Evolutionary conservation across 2,888 invertebrate genomes (phyloP).

Genomic region (Brachynemurus nebulosus): DNA sequence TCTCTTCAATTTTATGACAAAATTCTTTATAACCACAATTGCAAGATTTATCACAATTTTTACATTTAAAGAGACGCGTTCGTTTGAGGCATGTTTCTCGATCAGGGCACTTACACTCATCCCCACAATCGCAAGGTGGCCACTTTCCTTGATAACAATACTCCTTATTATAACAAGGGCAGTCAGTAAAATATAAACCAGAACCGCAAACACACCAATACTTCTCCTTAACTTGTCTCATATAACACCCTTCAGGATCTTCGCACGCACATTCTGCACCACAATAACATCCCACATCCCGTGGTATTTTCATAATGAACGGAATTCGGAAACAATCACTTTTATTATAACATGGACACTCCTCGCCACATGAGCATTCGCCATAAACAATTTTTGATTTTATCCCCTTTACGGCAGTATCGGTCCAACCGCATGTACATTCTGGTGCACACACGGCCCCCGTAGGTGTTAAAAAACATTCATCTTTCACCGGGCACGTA

Average conservation of each 20-base stretch:
- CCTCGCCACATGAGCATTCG: neutral
- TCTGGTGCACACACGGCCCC: neutral
- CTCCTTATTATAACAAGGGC: slow-evolving; percentile 1
- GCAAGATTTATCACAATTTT: neutral
- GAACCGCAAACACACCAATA: slow-evolving; percentile 1
- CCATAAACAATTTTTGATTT: neutral
- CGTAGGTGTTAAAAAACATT: neutral
- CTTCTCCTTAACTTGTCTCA: neutral
- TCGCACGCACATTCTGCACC: neutral
- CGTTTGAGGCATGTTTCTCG: neutral
- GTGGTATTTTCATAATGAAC: neutral
- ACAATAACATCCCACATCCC: neutral
- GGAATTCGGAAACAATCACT: neutral
- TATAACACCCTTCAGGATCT: neutral
- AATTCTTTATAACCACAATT: neutral
- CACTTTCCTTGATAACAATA: neutral
- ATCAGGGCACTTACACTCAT: neutral
- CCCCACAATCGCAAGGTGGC: neutral
- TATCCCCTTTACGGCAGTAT: neutral
- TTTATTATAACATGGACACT: neutral
- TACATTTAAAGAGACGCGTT: neutral
- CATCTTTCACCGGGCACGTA: neutral
- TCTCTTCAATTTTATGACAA: neutral
- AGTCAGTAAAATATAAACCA: neutral
- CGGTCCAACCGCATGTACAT: neutral